These are phyloP conservation scores for Agapostemon virescens DNA, from an alignment of 2,888 invertebrate species.

Conservation along the genomic window DNA sequence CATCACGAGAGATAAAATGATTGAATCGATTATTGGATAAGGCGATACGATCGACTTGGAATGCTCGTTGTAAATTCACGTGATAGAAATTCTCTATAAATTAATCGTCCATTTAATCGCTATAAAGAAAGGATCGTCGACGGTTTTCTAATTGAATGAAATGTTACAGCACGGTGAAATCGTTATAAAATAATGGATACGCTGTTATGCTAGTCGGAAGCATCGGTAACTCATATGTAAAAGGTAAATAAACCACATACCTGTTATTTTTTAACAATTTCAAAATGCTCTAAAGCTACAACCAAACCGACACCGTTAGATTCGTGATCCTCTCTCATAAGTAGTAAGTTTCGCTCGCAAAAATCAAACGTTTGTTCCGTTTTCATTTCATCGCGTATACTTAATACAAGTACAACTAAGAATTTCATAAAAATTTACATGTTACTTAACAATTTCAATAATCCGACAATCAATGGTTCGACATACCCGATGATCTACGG, in stretches of 20 bases:
- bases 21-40: conserved; percentile 3
- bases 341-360: conserved; percentile 16
- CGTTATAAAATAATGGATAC: not conserved
- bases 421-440: not conserved
- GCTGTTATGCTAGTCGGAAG: not conserved
- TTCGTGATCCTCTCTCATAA: not conserved
- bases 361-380: conserved; percentile 5
- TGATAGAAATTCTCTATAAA: conserved; percentile 21
- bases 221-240: not conserved
- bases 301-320: not conserved
- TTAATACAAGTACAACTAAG: not conserved
- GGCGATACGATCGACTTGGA: conserved; percentile 59
- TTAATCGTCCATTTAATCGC: conserved; percentile 25
- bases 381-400: conserved; percentile 3
- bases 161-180: not conserved
- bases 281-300: not conserved
- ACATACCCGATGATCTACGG: not conserved
- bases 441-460: not conserved
- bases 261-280: not conserved
- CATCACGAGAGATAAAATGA: not conserved
- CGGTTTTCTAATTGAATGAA: not conserved
- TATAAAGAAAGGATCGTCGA: not conserved
- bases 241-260: not conserved
- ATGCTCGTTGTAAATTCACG: conserved; percentile 48
- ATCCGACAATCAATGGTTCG: not conserved